Base-by-base conservation (phyloP, 2,888 invertebrate genomes). In the Idaea aversata region DNA sequence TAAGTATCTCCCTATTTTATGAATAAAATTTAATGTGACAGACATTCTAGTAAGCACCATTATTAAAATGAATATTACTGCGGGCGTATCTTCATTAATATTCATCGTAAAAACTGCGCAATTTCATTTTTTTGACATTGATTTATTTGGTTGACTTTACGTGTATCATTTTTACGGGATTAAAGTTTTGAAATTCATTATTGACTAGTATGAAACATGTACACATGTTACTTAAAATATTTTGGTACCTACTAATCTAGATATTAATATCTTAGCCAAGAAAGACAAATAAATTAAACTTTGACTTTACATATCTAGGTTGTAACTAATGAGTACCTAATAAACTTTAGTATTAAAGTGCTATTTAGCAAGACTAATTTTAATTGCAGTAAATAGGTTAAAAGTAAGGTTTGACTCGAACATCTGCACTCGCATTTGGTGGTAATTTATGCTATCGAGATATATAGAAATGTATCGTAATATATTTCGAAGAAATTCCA, bases 51-150 rank as follows among this genome's bases (percentile, higher is more conserved):
- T 47, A 47, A 47, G 47, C 47, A 47, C 47, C 47, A 61, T 59
- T 13, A 63, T 59, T 13, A 59, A 63, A 65, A 67, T 72, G 72
- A 78, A 78, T 77, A 82, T 80, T 78, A 74, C 75, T 70, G 68
- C 70, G 72, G 76, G 82, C 79, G 80, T 81, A 81, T 80, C 84
- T 83, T 84, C 84, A 88, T 90, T 88, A 87, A 88, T 88, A 90
- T 89, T 88, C 87, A 87, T 85, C 83, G 80, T 80, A 84, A 85
- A 72, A 85, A 80, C 78, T 79, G 79, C 79, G 80, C 82, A 82
- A 87, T 83, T 86, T 85, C 77, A 83, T 86, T 86, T 87, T 85
- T 88, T 86, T 80, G 88, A 89, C 87, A 76, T 85, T 88, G 88
- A 90, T 88, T 85, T 88, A 90, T 87, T 47, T 47, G 47, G 47